These are phyloP conservation scores for Monopis laevigella DNA, from an alignment of 2,888 invertebrate species.

Conservation along the genomic window DNA sequence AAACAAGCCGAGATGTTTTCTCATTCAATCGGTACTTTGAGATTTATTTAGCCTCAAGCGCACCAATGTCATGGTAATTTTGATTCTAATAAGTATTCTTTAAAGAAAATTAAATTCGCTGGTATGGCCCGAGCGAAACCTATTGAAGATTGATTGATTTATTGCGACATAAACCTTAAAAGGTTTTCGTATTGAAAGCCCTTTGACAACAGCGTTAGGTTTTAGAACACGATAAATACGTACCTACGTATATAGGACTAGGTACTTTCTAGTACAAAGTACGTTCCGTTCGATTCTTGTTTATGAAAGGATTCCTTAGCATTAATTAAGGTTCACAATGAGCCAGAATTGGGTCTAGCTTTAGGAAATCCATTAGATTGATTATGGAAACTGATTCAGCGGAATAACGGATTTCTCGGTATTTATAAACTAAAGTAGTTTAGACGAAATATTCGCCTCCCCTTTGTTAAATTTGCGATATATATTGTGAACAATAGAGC, in stretches of 20 bases:
- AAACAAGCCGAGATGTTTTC: constrained; percentile 4
- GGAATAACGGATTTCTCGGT: no score
- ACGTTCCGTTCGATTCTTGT: not conserved
- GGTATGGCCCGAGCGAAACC: constrained; percentile 1
- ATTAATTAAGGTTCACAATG: constrained; percentile 1
- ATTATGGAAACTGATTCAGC: no score
- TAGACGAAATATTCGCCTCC: no score
- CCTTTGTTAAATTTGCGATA: no score
- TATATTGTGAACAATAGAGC: constrained; percentile 6
- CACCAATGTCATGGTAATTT: constrained; percentile 12
- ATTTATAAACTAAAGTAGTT: no score
- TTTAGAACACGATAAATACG: not conserved
- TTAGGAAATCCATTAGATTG: no score
- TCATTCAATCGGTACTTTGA: not conserved
- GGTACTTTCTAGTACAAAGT: no score
- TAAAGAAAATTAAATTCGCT: constrained; percentile 10
- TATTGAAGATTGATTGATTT: constrained; percentile 23
- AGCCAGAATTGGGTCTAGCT: no score
- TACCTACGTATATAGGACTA: no score
- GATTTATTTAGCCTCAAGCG: constrained; percentile 4
- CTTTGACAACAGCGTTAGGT: constrained; percentile 8
- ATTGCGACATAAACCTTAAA: constrained; percentile 26
- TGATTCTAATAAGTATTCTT: constrained; percentile 10
- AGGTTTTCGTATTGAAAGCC: constrained; percentile 20
- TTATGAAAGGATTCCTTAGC: constrained; percentile 6